Base-by-base conservation (phyloP, 2,797 vertebrate species). In the Glossophaga mutica region DNA sequence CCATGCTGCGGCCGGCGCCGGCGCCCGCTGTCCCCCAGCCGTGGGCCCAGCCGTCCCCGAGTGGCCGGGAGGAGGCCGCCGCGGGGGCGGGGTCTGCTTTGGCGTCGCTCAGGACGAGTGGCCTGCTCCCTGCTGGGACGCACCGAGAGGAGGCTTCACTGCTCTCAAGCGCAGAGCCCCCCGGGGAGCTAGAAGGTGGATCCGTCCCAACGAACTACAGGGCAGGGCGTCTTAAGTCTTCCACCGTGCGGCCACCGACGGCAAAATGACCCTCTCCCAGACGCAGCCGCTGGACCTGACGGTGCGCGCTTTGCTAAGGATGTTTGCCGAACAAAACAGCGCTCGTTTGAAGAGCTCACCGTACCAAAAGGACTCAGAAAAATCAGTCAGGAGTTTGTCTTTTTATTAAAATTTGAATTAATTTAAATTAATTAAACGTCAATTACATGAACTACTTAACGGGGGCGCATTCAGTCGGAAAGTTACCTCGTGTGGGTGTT, bases 221-320 rank as follows among this genome's bases (percentile, higher is more conserved):
- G 91, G n/a, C 9, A 39, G 37, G 19, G n/a, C 22, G 22, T 1
- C 85, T 39, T 29, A n/a, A 57, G 88, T 84, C 52, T 83, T 42
- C 16, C 0, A 3, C 8, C 5, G 0, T 16, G 24, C 44, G 50
- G 5, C 29, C 24, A 2, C 10, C 10, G 5, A 5, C 1, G 18
- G 6, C 50, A 14, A 11, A 19, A 12, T 46, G 46, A 6, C 37
- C 71, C 6, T n/a, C 42, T 34, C 34, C 29, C 2, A 34, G 37
- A 32, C 48, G 18, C 1, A 32, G n/a, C 9, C 3, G 76, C 42
- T 6, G 15, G n/a, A 9, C 71, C 57, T 46, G 32, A 16, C 0
- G 11, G 82, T 11, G n/a, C 3, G 0, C 24, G 9, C 32, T 57
- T 83, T 67, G 9, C 44, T 26, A 11, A 34, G 34, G 57, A 6